phyloP scores from a whole-genome alignment of 2,113 vertebrate genomes.

The Natator depressus region DNA sequence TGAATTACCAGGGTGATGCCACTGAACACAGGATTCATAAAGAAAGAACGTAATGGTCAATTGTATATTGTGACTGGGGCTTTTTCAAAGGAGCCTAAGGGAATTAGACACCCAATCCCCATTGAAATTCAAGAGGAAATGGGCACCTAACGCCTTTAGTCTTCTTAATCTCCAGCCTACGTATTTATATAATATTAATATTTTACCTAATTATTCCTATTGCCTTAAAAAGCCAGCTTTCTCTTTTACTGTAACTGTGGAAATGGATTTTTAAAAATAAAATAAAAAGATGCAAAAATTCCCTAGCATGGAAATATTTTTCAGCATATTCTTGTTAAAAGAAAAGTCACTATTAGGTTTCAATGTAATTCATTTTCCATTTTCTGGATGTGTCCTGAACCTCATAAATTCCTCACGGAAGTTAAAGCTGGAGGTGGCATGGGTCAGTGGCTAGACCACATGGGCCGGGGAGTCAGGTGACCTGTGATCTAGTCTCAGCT shows the following conservation, averaged over 20 bases:
- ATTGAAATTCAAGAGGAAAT: neutral
- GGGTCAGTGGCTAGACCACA: too few species aligned
- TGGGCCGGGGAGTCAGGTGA: neutral
- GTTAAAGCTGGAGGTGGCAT: neutral
- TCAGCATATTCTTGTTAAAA: neutral
- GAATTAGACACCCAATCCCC: neutral
- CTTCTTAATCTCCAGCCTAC: slow-evolving; percentile 29
- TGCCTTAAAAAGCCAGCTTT: slow-evolving; percentile 54
- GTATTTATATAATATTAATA: slow-evolving; percentile 29
- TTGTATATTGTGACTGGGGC: neutral
- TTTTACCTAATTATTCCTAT: slow-evolving; percentile 31
- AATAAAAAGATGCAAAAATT: neutral
- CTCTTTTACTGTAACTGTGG: neutral
- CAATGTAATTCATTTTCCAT: neutral
- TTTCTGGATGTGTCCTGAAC: neutral
- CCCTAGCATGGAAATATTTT: neutral
- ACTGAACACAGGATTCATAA: neutral
- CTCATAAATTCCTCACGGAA: fast-evolving
- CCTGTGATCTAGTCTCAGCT: neutral
- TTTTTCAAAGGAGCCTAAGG: neutral
- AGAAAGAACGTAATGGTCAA: slow-evolving; percentile 16
- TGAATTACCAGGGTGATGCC: neutral
- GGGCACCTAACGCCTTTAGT: neutral
- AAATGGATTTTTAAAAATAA: neutral
- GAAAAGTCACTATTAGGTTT: neutral